Evolutionary conservation across 1,140 invertebrate species (phyloP), one percentile per base, ranked within the genome.

Genomic region (Drosophila bipectinata): DNA sequence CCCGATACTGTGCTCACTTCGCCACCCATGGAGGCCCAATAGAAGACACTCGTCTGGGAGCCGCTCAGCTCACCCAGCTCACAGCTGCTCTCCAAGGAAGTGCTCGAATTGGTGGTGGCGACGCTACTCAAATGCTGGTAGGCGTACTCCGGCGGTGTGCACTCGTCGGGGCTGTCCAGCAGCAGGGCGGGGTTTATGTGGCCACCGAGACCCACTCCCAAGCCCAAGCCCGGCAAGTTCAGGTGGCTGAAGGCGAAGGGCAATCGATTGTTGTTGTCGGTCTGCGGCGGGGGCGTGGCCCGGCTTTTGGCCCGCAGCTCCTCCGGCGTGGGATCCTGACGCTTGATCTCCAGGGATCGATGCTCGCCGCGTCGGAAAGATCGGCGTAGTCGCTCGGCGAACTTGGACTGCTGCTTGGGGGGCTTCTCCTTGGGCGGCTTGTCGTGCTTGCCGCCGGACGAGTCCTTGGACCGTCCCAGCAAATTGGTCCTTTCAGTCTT

Each of bases 121-220:
- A 91, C 90, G 57, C 90, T 91, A 53, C 90, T 91, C 61, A 91
- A 48, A 26, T 91, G 85, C 48, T 79, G 85, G 45, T 91, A 91
- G 21, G 79, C 83, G 73, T 81, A 91, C 48, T 91, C 90, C 9
- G 90, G 90, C n/a, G 90, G 90, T 14, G 90, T 91, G 47, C 72
- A 76, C 68, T 85, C 90, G 73, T 91, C 90, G n/a, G 90, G 90
- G 8, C 90, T 91, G 53, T 91, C 90, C 26, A 91, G 51, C 6
- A 91, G 60, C 39, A 91, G 52, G 1, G 90, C 87, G 30, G 90
- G 79, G 63, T 91, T 91, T 12, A 91, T 91, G 34, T 91, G 87
- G 1, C 90, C 90, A 6, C 74, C 72, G 3, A 66, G 44, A n/a
- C 61, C 61, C 15, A 89, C 90, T 5, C 74, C 72, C 6, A 66